These are phyloP conservation scores for Aplochiton taeniatus DNA, from an alignment of 2,797 vertebrate genomes.

Conservation along the genomic window DNA sequence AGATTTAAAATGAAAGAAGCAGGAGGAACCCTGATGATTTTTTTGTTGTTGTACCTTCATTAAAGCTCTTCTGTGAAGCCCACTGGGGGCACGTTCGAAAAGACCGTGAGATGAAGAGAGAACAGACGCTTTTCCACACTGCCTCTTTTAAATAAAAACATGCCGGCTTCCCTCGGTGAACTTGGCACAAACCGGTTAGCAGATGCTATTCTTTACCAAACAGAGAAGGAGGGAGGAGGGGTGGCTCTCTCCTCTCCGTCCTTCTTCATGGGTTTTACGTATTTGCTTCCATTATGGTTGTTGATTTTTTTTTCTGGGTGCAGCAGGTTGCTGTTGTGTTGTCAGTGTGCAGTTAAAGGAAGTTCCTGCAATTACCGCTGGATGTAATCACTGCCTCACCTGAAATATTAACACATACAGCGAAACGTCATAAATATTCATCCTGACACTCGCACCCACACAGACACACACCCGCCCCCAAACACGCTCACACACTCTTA, in stretches of 20 bases:
- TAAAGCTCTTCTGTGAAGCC: no score
- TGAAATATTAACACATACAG: conserved; percentile 72
- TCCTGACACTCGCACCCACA: conserved; percentile 26
- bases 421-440: conserved; percentile 72
- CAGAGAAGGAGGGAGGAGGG: background rate
- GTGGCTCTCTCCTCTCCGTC: no score
- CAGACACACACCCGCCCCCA: conserved; percentile 1
- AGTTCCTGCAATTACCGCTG: conserved; percentile 48
- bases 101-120: background rate
- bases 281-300: background rate
- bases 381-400: conserved; percentile 59
- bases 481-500: conserved; percentile 15
- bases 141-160: conserved; percentile 2
- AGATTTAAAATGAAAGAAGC: no score
- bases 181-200: conserved; percentile 13
- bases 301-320: background rate
- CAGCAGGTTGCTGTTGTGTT: background rate
- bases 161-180: background rate
- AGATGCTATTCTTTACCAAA: conserved; percentile 24
- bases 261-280: no score
- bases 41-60: no score
- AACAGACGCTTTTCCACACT: background rate
- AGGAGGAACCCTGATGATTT: no score
- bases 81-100: no score
- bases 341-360: conserved; percentile 1